Evolutionary conservation across 2,113 vertebrate species (phyloP), one percentile per base, ranked within the genome.

Genomic region (Agapornis roseicollis): DNA sequence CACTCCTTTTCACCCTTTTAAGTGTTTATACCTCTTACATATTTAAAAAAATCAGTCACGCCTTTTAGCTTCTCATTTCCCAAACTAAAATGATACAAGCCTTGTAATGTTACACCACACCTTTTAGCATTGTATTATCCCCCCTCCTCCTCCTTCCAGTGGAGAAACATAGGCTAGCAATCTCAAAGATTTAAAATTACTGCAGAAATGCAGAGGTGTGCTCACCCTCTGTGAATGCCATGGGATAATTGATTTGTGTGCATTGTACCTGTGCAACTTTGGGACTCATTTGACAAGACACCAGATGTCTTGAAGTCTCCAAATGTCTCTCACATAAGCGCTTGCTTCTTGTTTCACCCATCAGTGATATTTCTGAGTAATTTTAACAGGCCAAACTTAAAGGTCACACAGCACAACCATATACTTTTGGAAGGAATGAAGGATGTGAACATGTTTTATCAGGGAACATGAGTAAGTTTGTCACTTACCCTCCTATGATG

Each of bases 241-340:
- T 6, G 6, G 64, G 19, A 41, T 79, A 84, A 47, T 88, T 90
- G 46, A 83, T 71, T 80, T 73, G 37, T 83, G 44, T 3, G 4
- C 71, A 18, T 56, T 68, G 56, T 70, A 81, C 61, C 60, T 72
- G 17, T 71, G 82, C 88, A 65, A 61, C 77, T 72, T 76, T 72
- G 85, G 24, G 61, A 79, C 33, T 72, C 27, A 27, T 60, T 78
- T 76, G 84, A 58, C 56, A 56, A 72, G 91, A 58, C 66, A 80
- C 47, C 89, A 95, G 78, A 94, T 94, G 84, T 79, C 65, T 41
- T 81, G 47, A 80, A 87, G 41, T 91, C 80, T 93, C 56, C 47
- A 44, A 23, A 76, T 74, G 39, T 86, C 61, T 93, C 89, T 83
- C 73, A 76, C 65, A 69, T 76, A 90, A 88, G 25, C 27, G 28